Conservation (phyloP, 2,888 invertebrate species). For the Tetragonula carbonaria region DNA sequence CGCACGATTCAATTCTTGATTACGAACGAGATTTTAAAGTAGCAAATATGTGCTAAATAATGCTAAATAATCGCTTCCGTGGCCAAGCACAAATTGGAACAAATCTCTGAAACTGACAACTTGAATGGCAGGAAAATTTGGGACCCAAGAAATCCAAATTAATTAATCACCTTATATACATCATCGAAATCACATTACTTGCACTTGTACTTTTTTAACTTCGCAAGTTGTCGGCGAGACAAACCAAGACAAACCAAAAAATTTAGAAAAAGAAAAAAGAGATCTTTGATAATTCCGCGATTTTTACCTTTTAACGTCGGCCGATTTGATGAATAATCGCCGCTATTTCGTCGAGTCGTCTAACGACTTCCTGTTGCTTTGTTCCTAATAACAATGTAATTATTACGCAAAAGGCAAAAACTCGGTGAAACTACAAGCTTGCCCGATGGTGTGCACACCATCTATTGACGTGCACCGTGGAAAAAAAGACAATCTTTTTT, state of each 20-base stretch:
- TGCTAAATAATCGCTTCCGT: too few species aligned
- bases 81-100: too few species aligned
- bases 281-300: constrained; percentile 14
- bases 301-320: constrained; percentile 7
- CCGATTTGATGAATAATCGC: constrained; percentile 45
- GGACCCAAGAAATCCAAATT: too few species aligned
- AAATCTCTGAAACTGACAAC: too few species aligned
- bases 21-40: too few species aligned
- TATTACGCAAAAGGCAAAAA: constrained; percentile 67
- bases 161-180: too few species aligned
- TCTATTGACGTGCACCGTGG: constrained; percentile 37
- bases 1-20: not conserved
- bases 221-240: not conserved
- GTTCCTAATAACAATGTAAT: constrained; percentile 65
- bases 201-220: too few species aligned
- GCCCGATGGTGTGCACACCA: constrained; percentile 37
- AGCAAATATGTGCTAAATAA: too few species aligned
- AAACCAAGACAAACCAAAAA: too few species aligned
- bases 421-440: constrained; percentile 57
- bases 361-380: constrained; percentile 63
- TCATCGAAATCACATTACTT: too few species aligned
- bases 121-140: too few species aligned
- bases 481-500: constrained; percentile 54
- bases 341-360: constrained; percentile 34
- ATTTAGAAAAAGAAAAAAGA: not conserved